Conservation (phyloP, 2,797 vertebrate species). For the Geotrypetes seraphini region DNA sequence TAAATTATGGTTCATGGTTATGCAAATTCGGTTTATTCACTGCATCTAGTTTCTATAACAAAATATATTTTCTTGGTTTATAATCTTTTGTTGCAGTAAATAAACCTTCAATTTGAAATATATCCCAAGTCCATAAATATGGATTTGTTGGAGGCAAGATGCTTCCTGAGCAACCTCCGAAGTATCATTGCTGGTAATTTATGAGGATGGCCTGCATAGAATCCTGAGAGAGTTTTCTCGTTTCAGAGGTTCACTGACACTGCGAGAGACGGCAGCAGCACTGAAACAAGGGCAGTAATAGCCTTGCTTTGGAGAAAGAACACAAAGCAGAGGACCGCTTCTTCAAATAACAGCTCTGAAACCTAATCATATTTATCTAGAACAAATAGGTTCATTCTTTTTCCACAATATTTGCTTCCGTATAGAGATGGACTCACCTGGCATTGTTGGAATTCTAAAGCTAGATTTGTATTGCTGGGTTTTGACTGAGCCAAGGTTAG, state of each 20-base stretch:
- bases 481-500: no score
- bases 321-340: no score
- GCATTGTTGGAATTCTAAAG: no score
- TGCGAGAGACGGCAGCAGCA: background rate
- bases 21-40: conserved; percentile 27
- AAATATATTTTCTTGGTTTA: conserved; percentile 30
- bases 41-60: background rate
- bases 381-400: no score
- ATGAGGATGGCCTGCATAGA: conserved; percentile 15
- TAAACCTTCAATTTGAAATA: conserved; percentile 22
- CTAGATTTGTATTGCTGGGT: no score
- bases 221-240: conserved; percentile 16
- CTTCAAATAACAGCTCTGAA: no score
- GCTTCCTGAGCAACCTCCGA: conserved; percentile 15
- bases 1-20: conserved; percentile 31
- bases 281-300: background rate
- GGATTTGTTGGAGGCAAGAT: conserved; percentile 29
- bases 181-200: conserved; percentile 22
- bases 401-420: no score
- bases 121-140: conserved; percentile 29
- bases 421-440: no score
- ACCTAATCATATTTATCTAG: no score
- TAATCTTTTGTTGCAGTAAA: conserved; percentile 31
- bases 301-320: background rate
- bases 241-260: conserved; percentile 5